Conservation (phyloP, 2,888 invertebrate genomes). For the Zelleria hepariella region DNA sequence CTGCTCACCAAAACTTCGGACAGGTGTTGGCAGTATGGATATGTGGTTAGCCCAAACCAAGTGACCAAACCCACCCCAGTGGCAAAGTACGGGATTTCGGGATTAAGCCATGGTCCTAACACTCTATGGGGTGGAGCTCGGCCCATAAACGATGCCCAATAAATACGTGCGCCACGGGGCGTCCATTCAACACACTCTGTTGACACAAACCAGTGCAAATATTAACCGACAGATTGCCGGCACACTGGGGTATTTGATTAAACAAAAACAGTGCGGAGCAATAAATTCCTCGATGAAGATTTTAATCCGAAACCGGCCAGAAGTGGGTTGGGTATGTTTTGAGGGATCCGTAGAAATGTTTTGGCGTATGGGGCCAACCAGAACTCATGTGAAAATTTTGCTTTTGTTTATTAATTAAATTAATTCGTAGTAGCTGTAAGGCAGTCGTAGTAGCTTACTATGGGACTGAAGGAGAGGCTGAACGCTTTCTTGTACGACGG, state of each 20-base stretch:
- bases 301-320: neutral
- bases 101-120: neutral
- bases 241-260: conserved; percentile 53
- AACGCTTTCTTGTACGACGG: no score
- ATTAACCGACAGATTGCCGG: conserved; percentile 42
- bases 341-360: neutral
- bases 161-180: conserved; percentile 47
- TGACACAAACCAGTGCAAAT: conserved; percentile 32
- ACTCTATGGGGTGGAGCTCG: neutral
- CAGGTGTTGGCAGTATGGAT: no score
- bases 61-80: no score
- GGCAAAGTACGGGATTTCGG: neutral
- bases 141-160: conserved; percentile 44
- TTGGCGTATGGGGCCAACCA: no score
- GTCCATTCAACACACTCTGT: neutral
- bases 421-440: no score
- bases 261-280: conserved; percentile 46
- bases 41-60: neutral
- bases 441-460: no score
- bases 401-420: no score
- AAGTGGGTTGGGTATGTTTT: neutral
- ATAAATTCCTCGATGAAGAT: neutral
- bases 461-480: no score
- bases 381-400: no score
- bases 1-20: no score